phyloP scores from a whole-genome alignment of 2,113 vertebrate species.

The Calidris pugnax region DNA sequence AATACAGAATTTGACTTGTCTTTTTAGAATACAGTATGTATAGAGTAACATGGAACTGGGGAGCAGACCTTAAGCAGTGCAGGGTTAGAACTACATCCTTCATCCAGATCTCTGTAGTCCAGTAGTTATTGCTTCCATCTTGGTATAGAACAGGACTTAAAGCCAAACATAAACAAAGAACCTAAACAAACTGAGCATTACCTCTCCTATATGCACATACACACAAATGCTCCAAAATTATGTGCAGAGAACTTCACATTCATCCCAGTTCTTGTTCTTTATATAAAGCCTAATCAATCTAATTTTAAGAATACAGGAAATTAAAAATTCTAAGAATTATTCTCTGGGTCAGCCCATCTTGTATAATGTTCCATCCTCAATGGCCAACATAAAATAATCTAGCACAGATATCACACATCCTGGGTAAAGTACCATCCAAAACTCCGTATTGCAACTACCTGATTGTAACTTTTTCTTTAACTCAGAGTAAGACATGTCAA shows the following conservation, averaged over 20 bases:
- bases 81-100: background rate
- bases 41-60: background rate
- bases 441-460: background rate
- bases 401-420: background rate
- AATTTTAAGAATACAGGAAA: background rate
- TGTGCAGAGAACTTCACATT: background rate
- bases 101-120: background rate
- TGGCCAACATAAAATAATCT: background rate
- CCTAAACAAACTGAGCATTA: background rate
- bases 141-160: background rate
- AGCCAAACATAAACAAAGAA: background rate
- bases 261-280: background rate
- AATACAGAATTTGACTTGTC: background rate
- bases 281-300: background rate
- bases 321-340: background rate
- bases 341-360: background rate
- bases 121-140: background rate
- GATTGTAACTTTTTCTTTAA: background rate
- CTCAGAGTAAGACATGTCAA: background rate
- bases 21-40: background rate
- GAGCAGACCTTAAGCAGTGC: background rate
- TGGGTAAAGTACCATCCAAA: background rate
- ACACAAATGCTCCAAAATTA: background rate
- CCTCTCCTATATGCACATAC: background rate
- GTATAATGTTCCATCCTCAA: background rate